Base-by-base conservation (phyloP, 2,888 invertebrate species). In the Tupiocoris notatus region DNA sequence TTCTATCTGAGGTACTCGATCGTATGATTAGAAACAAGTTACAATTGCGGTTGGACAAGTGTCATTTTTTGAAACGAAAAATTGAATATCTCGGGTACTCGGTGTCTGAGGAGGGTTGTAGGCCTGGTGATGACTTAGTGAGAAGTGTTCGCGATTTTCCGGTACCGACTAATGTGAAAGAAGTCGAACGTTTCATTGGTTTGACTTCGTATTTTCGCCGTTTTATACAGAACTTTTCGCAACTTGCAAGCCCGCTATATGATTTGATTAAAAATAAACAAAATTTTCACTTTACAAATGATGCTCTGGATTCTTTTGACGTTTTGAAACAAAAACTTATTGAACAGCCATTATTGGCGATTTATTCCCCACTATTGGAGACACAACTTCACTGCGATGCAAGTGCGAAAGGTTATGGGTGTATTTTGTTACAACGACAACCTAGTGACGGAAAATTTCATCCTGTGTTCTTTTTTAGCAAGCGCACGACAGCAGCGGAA, bases 401-500 rank as follows among this genome's bases (percentile, higher is more conserved):
- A 3, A 67, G 75, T 6, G 59, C 75, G 9, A 0, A 75, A 1
- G 70, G 77, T 17, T 62, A 77, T 20, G 78, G 65, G 1, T 65
- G 70, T 7, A 78, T 78, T 23, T 64, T 78, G 0, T 21, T 78
- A 2, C 78, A 78, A 57, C 68, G 58, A 18, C 54, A 58, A 18
- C n/a, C n/a, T n/a, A 12, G 39, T 16, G 39, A 68, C 16, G 70
- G 12, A 1, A 20, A n/a, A 2, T 22, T 59, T n/a, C 70, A 70
- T 17, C 70, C 70, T 16, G 80, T 82, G 6, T 81, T 81, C 0
- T 84, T 82, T 75, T 82, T 80, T 56, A 83, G 83, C 59, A 80
- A 82, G 3, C 82, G 82, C 64, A 81, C 83, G 0, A 81, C 81
- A 0, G 78, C 75, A 1, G 79, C 81, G 1, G 84, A 85, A 79